Conservation (phyloP, 2,888 invertebrate species). For the Pomacea canaliculata region DNA sequence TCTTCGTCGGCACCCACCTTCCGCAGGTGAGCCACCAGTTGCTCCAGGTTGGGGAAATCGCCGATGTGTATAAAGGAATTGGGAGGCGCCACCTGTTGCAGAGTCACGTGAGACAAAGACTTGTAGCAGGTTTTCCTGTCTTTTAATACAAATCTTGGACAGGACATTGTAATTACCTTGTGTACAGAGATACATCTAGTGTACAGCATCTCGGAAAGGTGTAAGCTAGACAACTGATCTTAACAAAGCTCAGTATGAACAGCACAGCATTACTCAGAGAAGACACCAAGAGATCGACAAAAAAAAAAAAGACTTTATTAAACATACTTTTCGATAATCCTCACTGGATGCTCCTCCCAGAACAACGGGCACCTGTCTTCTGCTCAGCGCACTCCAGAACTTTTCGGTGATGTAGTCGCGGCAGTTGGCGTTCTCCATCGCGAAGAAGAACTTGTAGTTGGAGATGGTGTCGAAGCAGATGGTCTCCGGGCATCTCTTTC, state of each 20-base stretch:
- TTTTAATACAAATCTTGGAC: too few relatives aligned
- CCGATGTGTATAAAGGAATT: slow-evolving; percentile 36
- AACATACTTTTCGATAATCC: slow-evolving; percentile 18
- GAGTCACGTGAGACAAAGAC: slow-evolving; percentile 21
- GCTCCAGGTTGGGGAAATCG: slow-evolving; percentile 39
- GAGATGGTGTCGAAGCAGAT: slow-evolving; percentile 36
- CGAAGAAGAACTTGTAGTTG: slow-evolving; percentile 52
- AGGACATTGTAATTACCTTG: too few relatives aligned
- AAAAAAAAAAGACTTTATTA: too few relatives aligned
- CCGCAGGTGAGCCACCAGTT: slow-evolving; percentile 38
- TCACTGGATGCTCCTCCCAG: slow-evolving; percentile 41
- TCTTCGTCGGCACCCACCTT: slow-evolving; percentile 40
- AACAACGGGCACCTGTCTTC: slow-evolving; percentile 52
- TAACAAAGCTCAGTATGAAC: too few relatives aligned
- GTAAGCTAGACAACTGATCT: too few relatives aligned
- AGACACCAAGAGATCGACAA: too few relatives aligned
- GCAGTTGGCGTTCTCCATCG: slow-evolving; percentile 53
- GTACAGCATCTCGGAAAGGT: too few relatives aligned
- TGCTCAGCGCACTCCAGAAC: slow-evolving; percentile 44
- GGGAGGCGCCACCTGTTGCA: slow-evolving; percentile 29
- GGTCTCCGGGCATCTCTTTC: slow-evolving; percentile 32
- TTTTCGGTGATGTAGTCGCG: slow-evolving; percentile 55
- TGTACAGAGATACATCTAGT: too few relatives aligned
- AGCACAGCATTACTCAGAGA: too few relatives aligned
- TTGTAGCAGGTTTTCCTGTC: too few relatives aligned